Evolutionary conservation across 1,140 invertebrate species (phyloP), one percentile per base, ranked within the genome.

Genomic region (Fopius arisanus): DNA sequence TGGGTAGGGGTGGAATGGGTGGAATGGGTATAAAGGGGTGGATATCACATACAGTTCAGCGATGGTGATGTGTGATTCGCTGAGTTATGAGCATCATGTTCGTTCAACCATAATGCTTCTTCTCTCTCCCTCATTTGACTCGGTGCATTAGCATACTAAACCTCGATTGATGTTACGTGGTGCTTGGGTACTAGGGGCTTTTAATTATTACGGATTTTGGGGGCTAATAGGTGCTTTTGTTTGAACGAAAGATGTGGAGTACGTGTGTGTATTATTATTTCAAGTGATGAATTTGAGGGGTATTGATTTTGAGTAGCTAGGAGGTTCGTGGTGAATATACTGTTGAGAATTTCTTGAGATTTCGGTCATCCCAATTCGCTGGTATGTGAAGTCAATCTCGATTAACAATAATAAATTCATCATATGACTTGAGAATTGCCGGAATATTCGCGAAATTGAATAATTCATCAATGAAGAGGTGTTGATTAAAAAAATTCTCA

Each of bases 1-100:
- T 6, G 41, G 14, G 10, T 6, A 5, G 16, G 43, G 14, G 43
- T 2, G 43, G 16, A 5, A 48, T 48, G 43, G 33, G 33, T 10
- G 7, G 33, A 12, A 12, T 37, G 7, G 33, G 9, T 37, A 12
- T 37, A 12, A 12, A 48, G 43, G 7, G 43, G n/a, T 5, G 43
- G 16, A 48, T 48, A 48, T 48, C 43, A n/a, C 43, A 48, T n/a
- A 48, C 43, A 48, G 43, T 48, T 48, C 43, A 48, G 16, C 43
- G 14, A 48, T 48, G 43, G 43, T 48, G 43, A 48, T 48, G 43
- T 40, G 33, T 66, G 66, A 76, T 72, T 73, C 69, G 70, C 69
- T 69, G 75, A 76, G 63, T 73, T 76, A 76, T 76, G 75, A 68
- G 21, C 69, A 33, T 40, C 43, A 16, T 29, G 28, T 14, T 65